These are phyloP conservation scores for Agriotes lineatus DNA, from an alignment of 2,888 invertebrate genomes.

Conservation along the genomic window DNA sequence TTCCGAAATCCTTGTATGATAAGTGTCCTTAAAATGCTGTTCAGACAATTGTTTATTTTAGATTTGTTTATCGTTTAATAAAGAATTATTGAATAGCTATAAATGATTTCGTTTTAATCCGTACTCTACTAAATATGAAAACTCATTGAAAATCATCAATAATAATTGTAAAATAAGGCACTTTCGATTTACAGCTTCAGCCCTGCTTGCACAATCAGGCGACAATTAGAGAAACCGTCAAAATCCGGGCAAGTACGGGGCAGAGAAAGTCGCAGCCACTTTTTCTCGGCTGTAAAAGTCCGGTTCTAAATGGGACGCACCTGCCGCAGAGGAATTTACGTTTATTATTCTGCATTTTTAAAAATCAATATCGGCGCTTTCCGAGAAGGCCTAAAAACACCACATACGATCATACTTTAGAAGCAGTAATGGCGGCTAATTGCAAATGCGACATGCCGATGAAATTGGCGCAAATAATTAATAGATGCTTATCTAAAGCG, in stretches of 20 bases:
- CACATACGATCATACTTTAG: not conserved
- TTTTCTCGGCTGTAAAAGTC: conserved; percentile 28
- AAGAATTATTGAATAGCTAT: no score
- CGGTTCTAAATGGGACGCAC: conserved; percentile 56
- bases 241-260: not conserved
- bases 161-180: no score
- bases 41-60: no score
- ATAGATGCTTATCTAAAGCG: not conserved
- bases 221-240: not conserved
- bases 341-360: conserved; percentile 44
- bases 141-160: no score
- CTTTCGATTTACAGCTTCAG: no score
- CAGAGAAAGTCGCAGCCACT: conserved; percentile 12
- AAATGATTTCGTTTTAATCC: no score
- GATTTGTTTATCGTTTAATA: no score
- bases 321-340: conserved; percentile 58
- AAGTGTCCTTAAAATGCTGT: no score
- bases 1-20: no score
- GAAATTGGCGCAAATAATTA: conserved; percentile 2
- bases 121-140: no score
- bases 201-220: no score
- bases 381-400: conserved; percentile 6
- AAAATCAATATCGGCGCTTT: conserved; percentile 22
- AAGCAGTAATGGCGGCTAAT: not conserved
- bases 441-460: conserved; percentile 3